phyloP scores from a whole-genome alignment of 1,140 invertebrate species.

The Hycleus phaleratus region DNA sequence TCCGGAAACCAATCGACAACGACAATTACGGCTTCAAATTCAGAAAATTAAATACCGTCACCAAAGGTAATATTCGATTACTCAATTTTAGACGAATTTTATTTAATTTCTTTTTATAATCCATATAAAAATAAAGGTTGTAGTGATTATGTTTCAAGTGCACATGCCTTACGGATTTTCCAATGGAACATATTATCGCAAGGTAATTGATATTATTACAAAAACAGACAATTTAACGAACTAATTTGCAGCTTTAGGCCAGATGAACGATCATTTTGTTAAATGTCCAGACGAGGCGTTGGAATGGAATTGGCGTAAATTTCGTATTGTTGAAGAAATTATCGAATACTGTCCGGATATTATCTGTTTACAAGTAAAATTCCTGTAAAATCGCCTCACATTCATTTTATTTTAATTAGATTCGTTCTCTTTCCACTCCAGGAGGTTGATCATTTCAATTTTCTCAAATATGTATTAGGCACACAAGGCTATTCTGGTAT shows the following conservation, averaged over 20 bases:
- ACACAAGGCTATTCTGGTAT: conserved; percentile 61
- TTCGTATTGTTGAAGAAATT: conserved; percentile 66
- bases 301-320: conserved; percentile 59
- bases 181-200: conserved; percentile 74
- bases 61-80: conserved; percentile 34
- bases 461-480: conserved; percentile 53
- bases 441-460: conserved; percentile 73
- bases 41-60: conserved; percentile 42
- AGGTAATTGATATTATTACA: conserved; percentile 44
- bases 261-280: conserved; percentile 67
- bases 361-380: conserved; percentile 56
- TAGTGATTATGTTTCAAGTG: conserved; percentile 37
- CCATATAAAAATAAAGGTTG: conserved; percentile 33
- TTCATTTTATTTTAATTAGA: background rate
- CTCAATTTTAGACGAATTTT: conserved; percentile 13
- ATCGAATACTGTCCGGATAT: conserved; percentile 60
- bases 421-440: conserved; percentile 32
- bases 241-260: conserved; percentile 50
- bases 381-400: background rate
- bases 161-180: conserved; percentile 50
- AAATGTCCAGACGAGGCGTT: conserved; percentile 62
- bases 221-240: background rate
- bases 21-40: conserved; percentile 36
- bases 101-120: conserved; percentile 24
- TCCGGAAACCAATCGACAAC: conserved; percentile 25